Conservation (phyloP, 1,140 invertebrate species). For the Diorhabda sublineata region DNA sequence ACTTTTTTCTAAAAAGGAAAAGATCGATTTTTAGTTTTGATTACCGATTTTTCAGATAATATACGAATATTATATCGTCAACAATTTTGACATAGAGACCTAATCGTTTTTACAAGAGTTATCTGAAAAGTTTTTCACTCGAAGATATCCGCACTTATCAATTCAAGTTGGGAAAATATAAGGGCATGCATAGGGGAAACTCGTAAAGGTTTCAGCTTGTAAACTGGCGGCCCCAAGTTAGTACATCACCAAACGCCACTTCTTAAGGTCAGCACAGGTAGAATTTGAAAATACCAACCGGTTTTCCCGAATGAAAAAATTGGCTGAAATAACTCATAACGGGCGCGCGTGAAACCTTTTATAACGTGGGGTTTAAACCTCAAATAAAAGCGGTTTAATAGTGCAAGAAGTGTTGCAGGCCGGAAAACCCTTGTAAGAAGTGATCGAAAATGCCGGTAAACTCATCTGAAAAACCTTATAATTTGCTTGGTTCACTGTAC, state of each 20-base stretch:
- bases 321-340: no score
- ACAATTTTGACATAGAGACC: background rate
- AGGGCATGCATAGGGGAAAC: background rate
- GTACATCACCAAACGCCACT: no score
- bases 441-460: background rate
- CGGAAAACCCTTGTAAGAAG: no score
- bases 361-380: no score
- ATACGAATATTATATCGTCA: background rate
- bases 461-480: background rate
- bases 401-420: no score
- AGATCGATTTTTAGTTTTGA: background rate
- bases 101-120: background rate
- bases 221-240: no score
- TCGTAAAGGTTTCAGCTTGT: background rate
- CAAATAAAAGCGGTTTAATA: no score
- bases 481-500: background rate
- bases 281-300: no score
- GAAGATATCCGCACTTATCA: no score
- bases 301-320: no score
- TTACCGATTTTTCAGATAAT: background rate
- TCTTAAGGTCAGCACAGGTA: no score
- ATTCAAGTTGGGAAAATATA: background rate
- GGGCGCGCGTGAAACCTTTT: no score
- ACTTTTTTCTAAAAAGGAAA: slow-evolving; percentile 23
- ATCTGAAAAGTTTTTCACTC: background rate